phyloP scores from a whole-genome alignment of 92 coral and sea anemone species.

The Phenganax marumi region DNA sequence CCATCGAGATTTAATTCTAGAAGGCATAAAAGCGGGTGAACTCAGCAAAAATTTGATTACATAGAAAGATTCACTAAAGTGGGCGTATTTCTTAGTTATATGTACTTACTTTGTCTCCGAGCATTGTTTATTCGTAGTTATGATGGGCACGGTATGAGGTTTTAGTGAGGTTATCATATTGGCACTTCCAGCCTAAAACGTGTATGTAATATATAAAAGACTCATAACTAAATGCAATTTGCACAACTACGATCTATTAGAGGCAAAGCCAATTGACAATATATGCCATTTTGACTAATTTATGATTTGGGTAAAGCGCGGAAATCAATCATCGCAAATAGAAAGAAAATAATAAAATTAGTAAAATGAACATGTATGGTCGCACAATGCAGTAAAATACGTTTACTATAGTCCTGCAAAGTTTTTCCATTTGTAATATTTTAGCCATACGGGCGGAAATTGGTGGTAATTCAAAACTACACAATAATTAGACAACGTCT shows the following conservation, averaged over 20 bases:
- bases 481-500: too few relatives aligned
- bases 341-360: not conserved
- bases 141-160: slow-evolving; percentile 39
- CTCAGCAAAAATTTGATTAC: too few relatives aligned
- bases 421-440: too few relatives aligned
- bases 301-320: not conserved
- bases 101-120: slow-evolving; percentile 23
- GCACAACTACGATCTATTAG: not conserved
- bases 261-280: not conserved
- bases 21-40: too few relatives aligned
- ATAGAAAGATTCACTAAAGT: too few relatives aligned
- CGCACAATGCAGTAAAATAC: too few relatives aligned
- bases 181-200: slow-evolving; percentile 40
- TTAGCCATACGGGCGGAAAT: too few relatives aligned
- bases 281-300: too few relatives aligned
- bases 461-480: too few relatives aligned
- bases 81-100: too few relatives aligned
- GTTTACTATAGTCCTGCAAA: too few relatives aligned
- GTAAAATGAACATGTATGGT: not conserved
- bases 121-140: slow-evolving; percentile 42
- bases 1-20: not conserved
- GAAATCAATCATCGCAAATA: not conserved
- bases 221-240: not conserved
- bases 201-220: not conserved
- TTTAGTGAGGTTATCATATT: slow-evolving; percentile 6